A percentile compares a stretch with the other conserved stretches of the same genome.
Evolutionary conservation across 2,113 vertebrate genomes (phyloP).

Genomic region (Dipodomys ordii): DNA sequence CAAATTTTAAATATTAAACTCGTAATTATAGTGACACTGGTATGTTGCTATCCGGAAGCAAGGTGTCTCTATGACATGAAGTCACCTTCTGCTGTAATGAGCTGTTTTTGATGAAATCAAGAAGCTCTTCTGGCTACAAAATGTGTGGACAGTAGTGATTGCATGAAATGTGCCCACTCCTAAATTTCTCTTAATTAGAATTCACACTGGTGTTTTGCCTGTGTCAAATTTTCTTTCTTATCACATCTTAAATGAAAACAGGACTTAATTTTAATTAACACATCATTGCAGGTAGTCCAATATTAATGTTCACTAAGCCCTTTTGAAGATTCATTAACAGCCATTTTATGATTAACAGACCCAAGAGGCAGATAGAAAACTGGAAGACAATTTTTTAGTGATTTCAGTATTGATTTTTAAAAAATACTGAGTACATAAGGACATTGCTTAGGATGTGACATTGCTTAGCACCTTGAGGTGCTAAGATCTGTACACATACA

Average conservation of each 20-base stretch:
- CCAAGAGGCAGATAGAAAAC: slow-evolving; percentile 49
- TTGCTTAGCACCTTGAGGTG: no score
- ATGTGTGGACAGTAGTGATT: slow-evolving; percentile 57
- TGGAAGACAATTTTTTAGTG: slow-evolving; percentile 37
- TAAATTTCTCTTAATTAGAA: slow-evolving; percentile 66
- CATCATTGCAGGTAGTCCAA: slow-evolving; percentile 67
- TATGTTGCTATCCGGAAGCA: slow-evolving; percentile 69
- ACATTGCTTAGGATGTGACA: background rate
- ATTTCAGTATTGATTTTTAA: slow-evolving; percentile 69
- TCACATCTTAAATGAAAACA: slow-evolving; percentile 66
- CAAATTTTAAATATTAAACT: slow-evolving; percentile 87
- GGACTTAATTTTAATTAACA: slow-evolving; percentile 77
- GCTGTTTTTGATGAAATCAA: slow-evolving; percentile 41
- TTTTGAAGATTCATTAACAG: slow-evolving; percentile 73
- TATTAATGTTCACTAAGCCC: slow-evolving; percentile 69
- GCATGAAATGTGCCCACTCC: background rate
- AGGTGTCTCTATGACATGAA: slow-evolving; percentile 69
- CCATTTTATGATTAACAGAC: slow-evolving; percentile 64
- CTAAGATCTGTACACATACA: background rate
- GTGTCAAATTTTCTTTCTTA: slow-evolving; percentile 59
- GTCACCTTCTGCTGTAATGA: slow-evolving; percentile 49
- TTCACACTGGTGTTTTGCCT: slow-evolving; percentile 54
- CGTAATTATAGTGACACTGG: slow-evolving; percentile 85
- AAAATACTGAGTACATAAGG: slow-evolving; percentile 38
- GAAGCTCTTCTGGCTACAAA: slow-evolving; percentile 49